These are phyloP conservation scores for Halcyon chelicuti DNA, from an alignment of 2,797 vertebrate genomes.

Conservation along the genomic window DNA sequence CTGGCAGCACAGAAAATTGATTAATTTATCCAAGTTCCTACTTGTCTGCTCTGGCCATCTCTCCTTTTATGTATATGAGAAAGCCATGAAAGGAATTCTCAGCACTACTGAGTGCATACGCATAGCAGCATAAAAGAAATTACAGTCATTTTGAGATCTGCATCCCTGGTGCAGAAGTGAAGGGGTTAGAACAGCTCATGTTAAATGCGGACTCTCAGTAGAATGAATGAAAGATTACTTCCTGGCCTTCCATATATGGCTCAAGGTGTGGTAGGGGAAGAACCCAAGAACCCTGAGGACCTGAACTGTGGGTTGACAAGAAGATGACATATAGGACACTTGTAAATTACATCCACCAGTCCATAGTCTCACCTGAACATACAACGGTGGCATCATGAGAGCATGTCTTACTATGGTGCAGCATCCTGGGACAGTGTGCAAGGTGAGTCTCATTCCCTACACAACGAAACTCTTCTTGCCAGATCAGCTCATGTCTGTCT, in stretches of 20 bases:
- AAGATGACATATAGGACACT: not conserved
- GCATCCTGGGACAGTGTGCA: constrained; percentile 57
- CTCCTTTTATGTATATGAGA: not conserved
- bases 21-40: not conserved
- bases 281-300: not conserved
- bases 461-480: constrained; percentile 77
- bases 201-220: not conserved
- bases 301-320: not conserved
- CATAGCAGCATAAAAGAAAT: not conserved
- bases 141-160: not conserved
- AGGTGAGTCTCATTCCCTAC: constrained; percentile 69
- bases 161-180: not conserved
- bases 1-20: not conserved
- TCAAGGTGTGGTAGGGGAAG: not conserved
- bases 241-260: not conserved
- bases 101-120: not conserved
- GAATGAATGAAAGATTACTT: not conserved
- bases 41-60: not conserved
- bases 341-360: not conserved
- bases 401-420: not conserved
- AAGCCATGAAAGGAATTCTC: not conserved
- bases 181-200: not conserved
- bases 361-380: constrained; percentile 58
- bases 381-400: constrained; percentile 57
- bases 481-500: constrained; percentile 52